A percentile compares a stretch with the other conserved stretches of the same genome.
These are phyloP conservation scores for Dromius quadrimaculatus DNA, from an alignment of 2,888 invertebrate species.

Conservation along the genomic window DNA sequence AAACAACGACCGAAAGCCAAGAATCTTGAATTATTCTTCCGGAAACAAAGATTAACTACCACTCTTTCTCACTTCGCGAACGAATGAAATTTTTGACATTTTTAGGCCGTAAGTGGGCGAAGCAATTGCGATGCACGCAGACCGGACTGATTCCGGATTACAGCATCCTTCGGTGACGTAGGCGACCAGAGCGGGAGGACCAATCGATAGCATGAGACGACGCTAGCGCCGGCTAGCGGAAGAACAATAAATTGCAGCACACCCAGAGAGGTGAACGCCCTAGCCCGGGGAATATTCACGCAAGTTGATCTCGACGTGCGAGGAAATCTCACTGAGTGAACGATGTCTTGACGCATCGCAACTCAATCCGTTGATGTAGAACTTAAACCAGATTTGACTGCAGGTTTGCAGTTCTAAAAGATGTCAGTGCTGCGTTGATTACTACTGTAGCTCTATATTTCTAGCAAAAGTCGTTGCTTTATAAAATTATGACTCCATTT, in stretches of 20 bases:
- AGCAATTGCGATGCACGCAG: constrained; percentile 41
- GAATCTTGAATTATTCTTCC: neutral
- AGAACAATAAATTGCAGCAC: constrained; percentile 5
- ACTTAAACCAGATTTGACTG: too few species aligned
- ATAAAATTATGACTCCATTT: too few species aligned
- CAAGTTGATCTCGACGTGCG: constrained; percentile 24
- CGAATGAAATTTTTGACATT: too few species aligned
- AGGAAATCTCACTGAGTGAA: constrained; percentile 27
- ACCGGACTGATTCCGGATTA: constrained; percentile 51
- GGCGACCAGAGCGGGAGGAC: constrained; percentile 43
- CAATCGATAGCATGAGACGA: constrained; percentile 44
- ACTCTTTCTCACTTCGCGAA: constrained; percentile 18
- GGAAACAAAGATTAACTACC: neutral
- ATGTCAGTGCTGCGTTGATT: too few species aligned
- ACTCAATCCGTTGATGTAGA: constrained; percentile 11
- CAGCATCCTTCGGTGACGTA: constrained; percentile 51
- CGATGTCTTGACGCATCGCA: constrained; percentile 3
- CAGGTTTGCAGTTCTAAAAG: too few species aligned
- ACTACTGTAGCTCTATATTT: too few species aligned
- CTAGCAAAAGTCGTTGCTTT: too few species aligned
- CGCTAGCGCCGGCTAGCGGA: constrained; percentile 47
- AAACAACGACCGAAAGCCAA: constrained; percentile 25
- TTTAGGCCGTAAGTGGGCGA: constrained; percentile 30
- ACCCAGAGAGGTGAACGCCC: constrained; percentile 51
- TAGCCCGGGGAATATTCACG: constrained; percentile 49